Conservation (phyloP, 1,140 invertebrate species). For the Adoxophyes honmai region DNA sequence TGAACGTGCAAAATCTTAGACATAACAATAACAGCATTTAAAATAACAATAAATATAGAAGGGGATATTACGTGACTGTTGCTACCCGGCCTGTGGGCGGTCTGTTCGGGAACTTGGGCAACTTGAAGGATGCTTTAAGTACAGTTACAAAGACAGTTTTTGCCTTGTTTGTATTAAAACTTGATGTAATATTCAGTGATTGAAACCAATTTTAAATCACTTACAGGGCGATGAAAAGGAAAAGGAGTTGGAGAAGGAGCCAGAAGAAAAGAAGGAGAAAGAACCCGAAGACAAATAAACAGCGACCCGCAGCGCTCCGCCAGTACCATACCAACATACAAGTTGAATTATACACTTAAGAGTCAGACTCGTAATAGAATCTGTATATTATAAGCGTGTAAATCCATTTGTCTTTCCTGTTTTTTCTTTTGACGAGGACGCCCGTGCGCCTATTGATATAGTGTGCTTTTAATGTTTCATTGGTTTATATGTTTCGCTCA, state of each 20-base stretch:
- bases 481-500: conserved; percentile 31
- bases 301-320: neutral
- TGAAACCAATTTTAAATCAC: no score
- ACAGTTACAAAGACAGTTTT: no score
- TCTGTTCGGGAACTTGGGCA: no score
- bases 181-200: no score
- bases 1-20: no score
- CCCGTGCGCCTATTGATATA: conserved; percentile 27
- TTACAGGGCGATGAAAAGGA: conserved; percentile 75
- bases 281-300: conserved; percentile 63
- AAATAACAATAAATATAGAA: no score
- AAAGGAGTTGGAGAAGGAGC: conserved; percentile 83
- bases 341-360: conserved; percentile 46
- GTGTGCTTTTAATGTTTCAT: conserved; percentile 30
- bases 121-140: no score
- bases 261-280: conserved; percentile 85
- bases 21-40: no score
- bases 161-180: no score
- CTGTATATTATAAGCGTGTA: conserved; percentile 68
- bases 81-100: no score
- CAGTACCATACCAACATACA: conserved; percentile 20
- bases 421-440: conserved; percentile 36
- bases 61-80: no score
- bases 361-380: conserved; percentile 58
- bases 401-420: conserved; percentile 76